These are phyloP conservation scores for Pteronotus mesoamericanus DNA, from an alignment of 2,797 vertebrate species.

Conservation along the genomic window DNA sequence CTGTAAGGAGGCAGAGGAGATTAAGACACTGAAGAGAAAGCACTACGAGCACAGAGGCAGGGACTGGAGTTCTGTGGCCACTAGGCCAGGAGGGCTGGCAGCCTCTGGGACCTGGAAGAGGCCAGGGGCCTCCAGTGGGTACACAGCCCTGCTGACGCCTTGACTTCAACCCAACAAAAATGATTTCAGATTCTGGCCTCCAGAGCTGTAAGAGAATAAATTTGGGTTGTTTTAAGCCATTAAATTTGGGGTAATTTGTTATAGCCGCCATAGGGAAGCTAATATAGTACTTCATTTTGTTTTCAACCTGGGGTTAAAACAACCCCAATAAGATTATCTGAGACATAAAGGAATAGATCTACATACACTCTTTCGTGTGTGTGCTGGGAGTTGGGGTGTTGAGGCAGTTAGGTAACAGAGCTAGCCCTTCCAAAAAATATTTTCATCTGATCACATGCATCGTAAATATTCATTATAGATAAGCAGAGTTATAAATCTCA, in stretches of 20 bases:
- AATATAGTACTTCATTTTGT: neutral
- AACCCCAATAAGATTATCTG: neutral
- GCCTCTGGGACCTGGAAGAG: neutral
- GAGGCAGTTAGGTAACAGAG: fast-evolving
- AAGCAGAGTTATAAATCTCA: neutral
- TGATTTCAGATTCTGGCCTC: neutral
- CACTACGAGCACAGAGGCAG: fast-evolving
- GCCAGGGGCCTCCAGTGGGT: neutral
- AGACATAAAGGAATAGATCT: neutral
- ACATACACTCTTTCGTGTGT: too few species aligned
- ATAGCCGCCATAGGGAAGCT: neutral
- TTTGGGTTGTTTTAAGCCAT: too few species aligned
- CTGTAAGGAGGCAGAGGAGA: neutral
- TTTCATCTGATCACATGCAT: neutral
- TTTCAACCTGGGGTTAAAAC: neutral
- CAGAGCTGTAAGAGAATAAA: neutral
- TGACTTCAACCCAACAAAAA: neutral
- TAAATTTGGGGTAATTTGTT: neutral
- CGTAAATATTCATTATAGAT: neutral
- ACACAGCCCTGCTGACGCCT: fast-evolving
- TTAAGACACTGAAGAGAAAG: neutral
- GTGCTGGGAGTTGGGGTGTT: fast-evolving
- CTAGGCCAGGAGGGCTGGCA: neutral
- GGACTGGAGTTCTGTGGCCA: fast-evolving
- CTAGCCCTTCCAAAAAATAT: neutral